Base-by-base conservation (phyloP, 2,888 invertebrate genomes). In the Anticlea derivata region DNA sequence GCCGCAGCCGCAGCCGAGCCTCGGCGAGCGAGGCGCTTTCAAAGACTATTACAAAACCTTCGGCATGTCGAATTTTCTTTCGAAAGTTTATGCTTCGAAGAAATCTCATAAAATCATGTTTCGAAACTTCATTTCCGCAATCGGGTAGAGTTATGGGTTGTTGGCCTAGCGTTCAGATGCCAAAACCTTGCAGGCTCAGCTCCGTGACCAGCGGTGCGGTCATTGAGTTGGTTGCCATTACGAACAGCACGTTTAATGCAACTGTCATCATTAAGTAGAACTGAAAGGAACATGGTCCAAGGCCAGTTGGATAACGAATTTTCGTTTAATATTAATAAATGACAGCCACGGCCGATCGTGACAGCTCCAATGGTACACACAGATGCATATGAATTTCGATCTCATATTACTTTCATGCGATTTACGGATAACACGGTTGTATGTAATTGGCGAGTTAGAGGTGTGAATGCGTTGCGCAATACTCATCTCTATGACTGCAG, bases 241-340 rank as follows among this genome's bases (percentile, higher is more conserved):
- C 75, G 65, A 80, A 68, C 78, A 77, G 80, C 83, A 83, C 82
- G 83, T 80, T 82, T 79, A 79, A 73, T 81, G 72, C 81, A 79
- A 86, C 85, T 86, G 85, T 85, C 86, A 90, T 87, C 86, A 86
- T 84, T 88, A 85, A 83, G 76, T 79, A 80, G 77, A 87, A 87
- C 86, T 83, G 88, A 89, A 89, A 89, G 88, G 87, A 84, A 80
- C 85, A 69, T 61, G 64, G 74, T 70, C 80, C 87, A 86, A 89
- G 89, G 90, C 86, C 81, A 83, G 73, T 78, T 83, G 85, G 80
- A 88, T 88, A 87, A 87, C 87, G 86, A 86, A 89, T 88, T 89
- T 90, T 88, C 83, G 82, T 86, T 86, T 83, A 83, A 83, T 86
- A 85, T 86, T 86, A 85, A 86, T 86, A 86, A 86, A 83, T 82